Evolutionary conservation across 2,888 invertebrate species (phyloP), one percentile per base, ranked within the genome.

Genomic region (Anarsia innoxiella): DNA sequence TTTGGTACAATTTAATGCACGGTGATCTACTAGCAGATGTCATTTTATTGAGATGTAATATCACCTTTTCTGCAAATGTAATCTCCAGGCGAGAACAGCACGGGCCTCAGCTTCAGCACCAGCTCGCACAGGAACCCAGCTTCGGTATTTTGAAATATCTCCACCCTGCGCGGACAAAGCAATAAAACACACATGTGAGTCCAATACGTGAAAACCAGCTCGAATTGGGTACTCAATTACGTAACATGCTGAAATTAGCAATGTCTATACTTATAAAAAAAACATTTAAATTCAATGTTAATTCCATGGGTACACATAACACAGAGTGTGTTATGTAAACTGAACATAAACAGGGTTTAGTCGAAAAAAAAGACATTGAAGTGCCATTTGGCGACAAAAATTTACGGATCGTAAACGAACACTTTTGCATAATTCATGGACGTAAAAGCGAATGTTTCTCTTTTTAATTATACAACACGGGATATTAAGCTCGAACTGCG

Each of bases 31-130:
- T n/a, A n/a, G n/a, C n/a, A n/a, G n/a, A n/a, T n/a, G n/a, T n/a
- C n/a, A n/a, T n/a, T n/a, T n/a, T n/a, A n/a, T n/a, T n/a, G n/a
- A n/a, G n/a, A n/a, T n/a, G n/a, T n/a, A n/a, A n/a, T n/a, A n/a
- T n/a, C 86, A 98, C 98, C 98, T 93, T 99, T 99, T 60, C 97
- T 91, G 87, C 99, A 99, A 71, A 99, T 98, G 83, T 95, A 99
- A 85, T 99, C 99, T 40, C 98, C 97, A 14, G 99, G 99, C 56
- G 97, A 97, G 86, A 98, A 99, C 47, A 99, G 90, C 34, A 98
- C 97, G 36, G 98, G 98, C 58, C 97, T 88, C 49, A 99, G 88
- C 74, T 96, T 89, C 48, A 99, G 88, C 57, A 99, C 99, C 63
- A 99, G 88, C 83, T 98, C 98, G 77, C 98, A 97, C 48, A 99